Evolutionary conservation across 2,888 invertebrate species (phyloP), one percentile per base, ranked within the genome.

Genomic region (Diadegma fenestrale): DNA sequence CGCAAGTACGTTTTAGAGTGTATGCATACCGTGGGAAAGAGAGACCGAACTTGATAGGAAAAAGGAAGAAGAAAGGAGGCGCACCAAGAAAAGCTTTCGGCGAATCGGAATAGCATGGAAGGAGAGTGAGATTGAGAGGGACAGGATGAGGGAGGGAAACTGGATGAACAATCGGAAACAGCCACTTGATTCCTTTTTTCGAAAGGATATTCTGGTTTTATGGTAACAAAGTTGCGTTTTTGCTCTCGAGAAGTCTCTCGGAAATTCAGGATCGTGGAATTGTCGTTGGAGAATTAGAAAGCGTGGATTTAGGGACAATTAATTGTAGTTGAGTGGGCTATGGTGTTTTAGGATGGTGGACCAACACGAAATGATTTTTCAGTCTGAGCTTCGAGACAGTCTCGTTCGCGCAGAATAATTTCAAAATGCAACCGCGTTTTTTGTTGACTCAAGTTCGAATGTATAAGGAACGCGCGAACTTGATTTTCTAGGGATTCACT

Each of bases 1-100:
- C n/a, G 80, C 86, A 84, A 88, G 86, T 88, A 85, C 84, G 77
- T 88, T 86, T 87, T 72, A 79, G 79, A 82, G 85, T 84, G 85
- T 85, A 84, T 51, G 71, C 61, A 51, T 72, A 78, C n/a, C 64
- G 63, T 33, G 77, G 30, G 77, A 73, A 75, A 54, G 68, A 71
- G 69, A 61, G 51, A 61, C 22, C 0, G 45, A 41, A 45, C 54
- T 58, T 54, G 54, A 63, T 63, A 51, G 45, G 58, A 71, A 71
- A 77, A 43, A 61, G 58, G 66, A 41, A 61, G 66, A 41, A 61
- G 26, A 76, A 66, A 19, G 33, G 71, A 82, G 14, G 75, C 45
- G 75, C 45, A 43, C 63, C 48, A 76, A 71, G 79, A 71, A 79
- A 63, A 61, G 48, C 71, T 71, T 79, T 79, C 26, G 71, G 75